Evolutionary conservation across 2,113 vertebrate genomes (phyloP), one percentile per base, ranked within the genome.

Genomic region (Panurus biarmicus): DNA sequence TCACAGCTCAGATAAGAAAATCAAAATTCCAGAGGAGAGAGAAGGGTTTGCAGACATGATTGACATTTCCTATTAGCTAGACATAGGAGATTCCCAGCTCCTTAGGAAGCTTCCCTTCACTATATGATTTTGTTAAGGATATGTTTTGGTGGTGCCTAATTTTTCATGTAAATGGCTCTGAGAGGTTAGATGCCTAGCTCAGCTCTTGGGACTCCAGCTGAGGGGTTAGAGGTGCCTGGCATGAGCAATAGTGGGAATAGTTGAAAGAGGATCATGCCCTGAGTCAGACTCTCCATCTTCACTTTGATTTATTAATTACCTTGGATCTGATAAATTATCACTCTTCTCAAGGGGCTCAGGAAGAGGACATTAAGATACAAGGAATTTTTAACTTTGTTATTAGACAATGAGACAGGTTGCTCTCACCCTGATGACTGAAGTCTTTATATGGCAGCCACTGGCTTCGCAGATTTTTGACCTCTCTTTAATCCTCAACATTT

Each of bases 51-150:
- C 38, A 88, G 67, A 40, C 31, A n/a, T 77, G 79, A 94, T 47
- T 93, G 72, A 20, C 45, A 84, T 94, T 93, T 96, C 60, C 60
- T 84, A 67, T 84, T 93, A 96, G 19, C 35, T 70, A 88, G 67
- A 71, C 47, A 26, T 12, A 56, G 44, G 51, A 85, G 75, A 70
- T 80, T 88, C 47, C 23, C 56, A 80, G 60, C 69, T 73, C 65
- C 29, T 76, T 62, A 73, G 62, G 82, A 93, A 83, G 50, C 33
- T 80, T 83, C 28, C 35, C 33, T 80, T 84, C n/a, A 29, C 64
- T 50, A 4, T 24, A n/a, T 8, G 14, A 62, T 42, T 62, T 83
- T 89, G 50, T 62, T 7, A 14, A 40, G 22, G 40, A 0, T 40
- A 53, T n/a, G 10, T 90, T 87, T 79, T 35, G 17, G 19, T 88